Conservation (phyloP, 2,888 invertebrate genomes). For the Drosophila cognata region DNA sequence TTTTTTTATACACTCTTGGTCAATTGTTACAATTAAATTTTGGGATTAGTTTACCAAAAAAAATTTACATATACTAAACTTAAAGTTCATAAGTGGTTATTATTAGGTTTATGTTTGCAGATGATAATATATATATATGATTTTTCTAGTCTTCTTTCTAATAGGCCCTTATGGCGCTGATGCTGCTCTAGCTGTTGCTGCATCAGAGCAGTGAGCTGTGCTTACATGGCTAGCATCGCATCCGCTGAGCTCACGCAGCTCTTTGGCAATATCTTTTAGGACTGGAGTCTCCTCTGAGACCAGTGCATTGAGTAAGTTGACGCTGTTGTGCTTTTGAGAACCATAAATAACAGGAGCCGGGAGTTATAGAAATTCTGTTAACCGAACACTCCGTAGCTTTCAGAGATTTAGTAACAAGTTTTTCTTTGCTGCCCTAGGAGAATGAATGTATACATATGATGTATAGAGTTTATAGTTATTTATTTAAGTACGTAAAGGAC, state of each 20-base stretch:
- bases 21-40: background rate
- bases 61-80: background rate
- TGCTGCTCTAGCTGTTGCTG: conserved; percentile 2
- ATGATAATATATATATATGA: background rate
- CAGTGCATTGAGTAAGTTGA: conserved; percentile 5
- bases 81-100: background rate
- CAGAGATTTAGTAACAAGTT: background rate
- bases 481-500: background rate
- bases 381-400: background rate
- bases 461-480: background rate
- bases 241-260: conserved; percentile 5
- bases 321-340: background rate
- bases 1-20: background rate
- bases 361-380: background rate
- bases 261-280: conserved; percentile 9
- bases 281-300: conserved; percentile 2
- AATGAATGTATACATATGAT: background rate
- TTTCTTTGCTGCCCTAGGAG: background rate
- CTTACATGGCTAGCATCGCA: background rate
- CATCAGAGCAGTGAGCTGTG: conserved; percentile 6
- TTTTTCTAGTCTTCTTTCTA: conserved; percentile 2
- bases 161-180: conserved; percentile 1
- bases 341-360: background rate
- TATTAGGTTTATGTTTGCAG: background rate
- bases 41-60: background rate